A percentile compares a stretch with the other conserved stretches of the same genome.
Evolutionary conservation across 2,888 invertebrate species (phyloP).

Genomic region (Ariolimax columbianus): DNA sequence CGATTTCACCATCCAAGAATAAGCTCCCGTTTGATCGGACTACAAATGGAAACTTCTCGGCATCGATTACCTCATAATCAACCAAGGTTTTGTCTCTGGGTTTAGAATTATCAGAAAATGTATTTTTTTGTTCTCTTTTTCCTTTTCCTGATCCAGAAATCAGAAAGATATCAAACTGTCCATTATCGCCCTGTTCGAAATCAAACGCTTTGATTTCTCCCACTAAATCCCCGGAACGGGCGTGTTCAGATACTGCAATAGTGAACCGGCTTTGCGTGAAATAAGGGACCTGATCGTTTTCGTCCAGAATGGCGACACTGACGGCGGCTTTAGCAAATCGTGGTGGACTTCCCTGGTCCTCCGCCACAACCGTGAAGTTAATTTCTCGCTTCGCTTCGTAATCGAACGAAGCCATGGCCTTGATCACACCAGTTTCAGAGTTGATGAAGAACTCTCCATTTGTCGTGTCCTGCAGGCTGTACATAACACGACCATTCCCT

Average conservation of each 20-base stretch:
- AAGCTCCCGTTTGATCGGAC: constrained; percentile 65
- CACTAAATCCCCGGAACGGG: constrained; percentile 57
- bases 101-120: constrained; percentile 45
- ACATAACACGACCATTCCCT: constrained; percentile 59
- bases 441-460: constrained; percentile 63
- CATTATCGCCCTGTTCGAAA: constrained; percentile 63
- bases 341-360: constrained; percentile 65
- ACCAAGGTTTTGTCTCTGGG: neutral
- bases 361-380: constrained; percentile 65
- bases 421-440: constrained; percentile 61
- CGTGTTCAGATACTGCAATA: constrained; percentile 65
- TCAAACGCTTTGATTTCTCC: constrained; percentile 65
- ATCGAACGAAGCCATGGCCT: constrained; percentile 64
- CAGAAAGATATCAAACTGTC: constrained; percentile 60
- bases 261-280: constrained; percentile 63
- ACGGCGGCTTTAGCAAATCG: constrained; percentile 63
- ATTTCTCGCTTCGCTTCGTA: constrained; percentile 62
- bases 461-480: constrained; percentile 62
- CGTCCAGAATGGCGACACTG: constrained; percentile 62
- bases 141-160: constrained; percentile 34
- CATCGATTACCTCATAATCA: constrained; percentile 13
- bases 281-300: constrained; percentile 68
- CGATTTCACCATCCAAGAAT: constrained; percentile 60
- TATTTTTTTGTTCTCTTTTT: constrained; percentile 29
- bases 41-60: constrained; percentile 60